Conservation (phyloP, 2,888 invertebrate species). For the Noctua fimbriata region DNA sequence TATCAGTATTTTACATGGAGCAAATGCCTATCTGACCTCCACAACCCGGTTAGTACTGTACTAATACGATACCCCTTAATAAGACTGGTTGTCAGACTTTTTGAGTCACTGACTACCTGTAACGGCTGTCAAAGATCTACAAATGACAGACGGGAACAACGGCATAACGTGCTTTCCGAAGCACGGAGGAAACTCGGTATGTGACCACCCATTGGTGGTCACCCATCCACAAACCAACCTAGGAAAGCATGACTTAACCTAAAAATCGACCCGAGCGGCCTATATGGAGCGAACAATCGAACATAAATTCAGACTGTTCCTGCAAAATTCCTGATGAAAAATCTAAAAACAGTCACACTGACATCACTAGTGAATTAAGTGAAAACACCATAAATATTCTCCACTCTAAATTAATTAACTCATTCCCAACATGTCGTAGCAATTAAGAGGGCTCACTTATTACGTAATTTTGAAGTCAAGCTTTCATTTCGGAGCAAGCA, state of each 20-base stretch:
- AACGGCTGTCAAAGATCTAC: no score
- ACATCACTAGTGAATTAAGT: not conserved
- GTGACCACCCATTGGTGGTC: no score
- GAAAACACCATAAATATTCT: not conserved
- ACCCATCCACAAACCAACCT: no score
- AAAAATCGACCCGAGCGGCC: no score
- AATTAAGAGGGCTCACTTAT: slow-evolving; percentile 20
- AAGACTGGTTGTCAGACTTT: not conserved
- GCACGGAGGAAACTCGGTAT: no score
- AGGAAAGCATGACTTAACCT: no score
- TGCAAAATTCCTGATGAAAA: not conserved
- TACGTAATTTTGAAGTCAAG: slow-evolving; percentile 20
- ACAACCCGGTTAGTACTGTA: not conserved
- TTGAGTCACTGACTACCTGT: not conserved
- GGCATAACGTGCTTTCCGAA: no score
- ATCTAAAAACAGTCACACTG: not conserved
- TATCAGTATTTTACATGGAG: not conserved
- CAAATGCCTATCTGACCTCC: not conserved
- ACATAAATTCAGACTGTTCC: not conserved
- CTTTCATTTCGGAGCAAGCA: slow-evolving; percentile 19
- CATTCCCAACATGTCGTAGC: not conserved
- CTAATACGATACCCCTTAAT: not conserved
- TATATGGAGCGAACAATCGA: no score
- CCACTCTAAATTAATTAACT: not conserved
- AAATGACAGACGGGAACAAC: no score